A percentile compares a stretch with the other conserved stretches of the same genome.
Evolutionary conservation across 2,888 invertebrate genomes (phyloP).

Genomic region (Nysson spinosus): DNA sequence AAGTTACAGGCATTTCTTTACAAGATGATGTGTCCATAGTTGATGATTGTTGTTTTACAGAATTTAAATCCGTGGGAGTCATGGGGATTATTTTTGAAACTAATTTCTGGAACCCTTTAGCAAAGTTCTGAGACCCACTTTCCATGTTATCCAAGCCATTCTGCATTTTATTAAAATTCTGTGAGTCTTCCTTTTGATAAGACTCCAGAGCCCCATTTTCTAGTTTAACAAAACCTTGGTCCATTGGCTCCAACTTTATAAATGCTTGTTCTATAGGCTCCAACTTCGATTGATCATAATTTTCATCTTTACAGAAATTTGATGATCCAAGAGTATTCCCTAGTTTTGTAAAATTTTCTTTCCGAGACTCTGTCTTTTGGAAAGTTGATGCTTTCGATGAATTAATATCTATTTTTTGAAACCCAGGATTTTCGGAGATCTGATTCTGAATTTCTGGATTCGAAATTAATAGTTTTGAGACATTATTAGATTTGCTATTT

Average conservation of each 20-base stretch:
- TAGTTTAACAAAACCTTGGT: slow-evolving; percentile 65
- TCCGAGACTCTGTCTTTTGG: slow-evolving; percentile 47
- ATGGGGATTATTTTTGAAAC: slow-evolving; percentile 61
- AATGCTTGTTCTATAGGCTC: slow-evolving; percentile 64
- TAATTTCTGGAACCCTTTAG: slow-evolving; percentile 67
- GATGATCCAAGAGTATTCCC: slow-evolving; percentile 52
- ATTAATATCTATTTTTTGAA: slow-evolving; percentile 70
- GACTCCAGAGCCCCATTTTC: slow-evolving; percentile 55
- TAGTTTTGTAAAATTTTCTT: slow-evolving; percentile 58
- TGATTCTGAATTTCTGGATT: slow-evolving; percentile 71
- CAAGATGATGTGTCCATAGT: slow-evolving; percentile 35
- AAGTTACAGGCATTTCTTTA: slow-evolving; percentile 36
- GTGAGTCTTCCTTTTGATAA: slow-evolving; percentile 56
- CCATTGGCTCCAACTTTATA: slow-evolving; percentile 69
- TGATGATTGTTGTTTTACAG: slow-evolving; percentile 42
- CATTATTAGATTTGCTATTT: slow-evolving; percentile 45
- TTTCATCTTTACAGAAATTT: slow-evolving; percentile 60
- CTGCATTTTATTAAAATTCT: slow-evolving; percentile 52
- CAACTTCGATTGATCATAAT: slow-evolving; percentile 62
- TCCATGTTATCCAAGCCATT: slow-evolving; percentile 52
- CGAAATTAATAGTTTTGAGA: slow-evolving; percentile 68
- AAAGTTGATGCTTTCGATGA: slow-evolving; percentile 50
- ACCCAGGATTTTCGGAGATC: slow-evolving; percentile 70
- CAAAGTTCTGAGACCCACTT: slow-evolving; percentile 57
- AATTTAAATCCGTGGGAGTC: slow-evolving; percentile 34